These are phyloP conservation scores for Ischnura elegans DNA, from an alignment of 2,888 invertebrate species.

Conservation along the genomic window DNA sequence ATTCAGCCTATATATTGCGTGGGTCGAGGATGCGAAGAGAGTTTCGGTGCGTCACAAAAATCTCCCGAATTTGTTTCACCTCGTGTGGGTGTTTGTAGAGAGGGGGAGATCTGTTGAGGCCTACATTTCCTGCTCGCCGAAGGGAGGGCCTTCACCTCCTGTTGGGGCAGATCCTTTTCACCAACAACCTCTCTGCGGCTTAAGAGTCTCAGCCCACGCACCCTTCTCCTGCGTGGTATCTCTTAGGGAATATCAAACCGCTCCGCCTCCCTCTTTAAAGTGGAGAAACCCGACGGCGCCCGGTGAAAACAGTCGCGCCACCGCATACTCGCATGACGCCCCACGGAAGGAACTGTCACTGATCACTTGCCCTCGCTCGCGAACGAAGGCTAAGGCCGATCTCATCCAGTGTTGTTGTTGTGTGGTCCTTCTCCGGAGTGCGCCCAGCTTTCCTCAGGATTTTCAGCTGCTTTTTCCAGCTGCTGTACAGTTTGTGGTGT, in stretches of 20 bases:
- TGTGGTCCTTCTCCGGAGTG: neutral
- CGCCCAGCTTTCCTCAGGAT: neutral
- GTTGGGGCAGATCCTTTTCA: neutral
- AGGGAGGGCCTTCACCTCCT: neutral
- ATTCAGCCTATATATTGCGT: neutral
- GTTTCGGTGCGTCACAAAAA: neutral
- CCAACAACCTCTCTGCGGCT: neutral
- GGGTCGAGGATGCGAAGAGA: neutral
- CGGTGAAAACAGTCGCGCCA: conserved; percentile 17
- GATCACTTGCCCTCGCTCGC: neutral
- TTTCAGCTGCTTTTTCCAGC: neutral
- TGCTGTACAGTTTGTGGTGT: too few relatives aligned
- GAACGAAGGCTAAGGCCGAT: neutral
- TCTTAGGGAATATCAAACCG: neutral
- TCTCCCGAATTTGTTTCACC: neutral
- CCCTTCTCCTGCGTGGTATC: too few relatives aligned
- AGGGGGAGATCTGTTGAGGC: neutral
- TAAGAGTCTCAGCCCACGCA: neutral
- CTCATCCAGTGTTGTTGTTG: neutral
- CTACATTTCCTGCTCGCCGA: neutral
- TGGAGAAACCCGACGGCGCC: neutral
- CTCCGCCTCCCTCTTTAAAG: neutral
- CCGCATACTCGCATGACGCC: too few relatives aligned
- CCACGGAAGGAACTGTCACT: neutral
- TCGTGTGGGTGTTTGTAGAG: neutral